Base-by-base conservation (phyloP, 1,140 invertebrate genomes). In the Conus ventricosus region DNA sequence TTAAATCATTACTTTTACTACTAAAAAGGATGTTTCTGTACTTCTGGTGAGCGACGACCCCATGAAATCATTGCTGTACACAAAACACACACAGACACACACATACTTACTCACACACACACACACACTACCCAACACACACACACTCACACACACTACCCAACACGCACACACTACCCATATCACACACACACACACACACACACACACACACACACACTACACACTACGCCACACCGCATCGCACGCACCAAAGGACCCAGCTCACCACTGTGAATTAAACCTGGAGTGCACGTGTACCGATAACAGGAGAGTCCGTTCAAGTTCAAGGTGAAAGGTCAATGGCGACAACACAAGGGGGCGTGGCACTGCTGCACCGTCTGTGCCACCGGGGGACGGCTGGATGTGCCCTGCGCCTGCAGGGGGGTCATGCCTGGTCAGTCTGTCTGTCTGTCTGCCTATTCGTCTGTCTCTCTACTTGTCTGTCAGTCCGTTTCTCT, bases 311-410 rank as follows among this genome's bases (percentile, higher is more conserved):
- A 84, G 60, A 90, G 87, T 76, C 89, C 89, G 15, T 84, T 88
- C 53, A 90, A 88, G 87, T 90, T 90, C 76, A 88, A 76, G 55
- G 89, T 90, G 87, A 88, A 90, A 53, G 60, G 54, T n/a, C 87
- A 87, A 80, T 90, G 89, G 89, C 84, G 87, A 7, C 13, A 84
- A 15, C 89, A 90, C 80, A 84, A 76, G 17, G 89, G 89, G 20
- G 39, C 51, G 15, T 90, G 89, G 89, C 89, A 88, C 67, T 88
- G 89, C 60, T 88, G 86, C n/a, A 88, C 86, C 20, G 51, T 88
- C 20, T 89, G 86, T 71, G 54, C 81, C 60, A 84, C 75, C 1
- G 76, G 82, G 27, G 89, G 89, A 57, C 60, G 83, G 13, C 57
- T 63, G 63, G 87, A 84, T 53, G 82, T 84, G 39, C 13, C 63